phyloP scores from a whole-genome alignment of 2,797 vertebrate species.

The Spea hammondii region DNA sequence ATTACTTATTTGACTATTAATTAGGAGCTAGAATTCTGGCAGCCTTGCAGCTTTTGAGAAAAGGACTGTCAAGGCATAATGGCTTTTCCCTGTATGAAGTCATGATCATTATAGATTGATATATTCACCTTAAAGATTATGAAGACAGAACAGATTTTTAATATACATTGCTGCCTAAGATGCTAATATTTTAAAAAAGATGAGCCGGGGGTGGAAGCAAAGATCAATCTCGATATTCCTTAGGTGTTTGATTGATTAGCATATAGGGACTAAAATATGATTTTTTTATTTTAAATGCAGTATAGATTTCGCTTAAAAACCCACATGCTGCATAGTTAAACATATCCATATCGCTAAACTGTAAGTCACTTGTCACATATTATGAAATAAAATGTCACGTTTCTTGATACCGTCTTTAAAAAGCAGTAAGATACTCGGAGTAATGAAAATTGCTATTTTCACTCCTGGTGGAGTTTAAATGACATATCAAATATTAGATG shows the following conservation, averaged over 20 bases:
- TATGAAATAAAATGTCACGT: conserved; percentile 35
- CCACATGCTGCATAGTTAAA: conserved; percentile 4
- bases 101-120: too few relatives aligned
- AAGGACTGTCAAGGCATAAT: too few relatives aligned
- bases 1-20: too few relatives aligned
- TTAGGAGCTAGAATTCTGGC: too few relatives aligned
- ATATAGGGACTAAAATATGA: background rate
- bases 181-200: too few relatives aligned
- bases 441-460: conserved; percentile 42
- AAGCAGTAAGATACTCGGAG: conserved; percentile 15
- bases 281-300: background rate
- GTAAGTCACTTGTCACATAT: conserved; percentile 33
- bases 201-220: too few relatives aligned
- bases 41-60: too few relatives aligned
- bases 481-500: conserved; percentile 26
- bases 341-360: conserved; percentile 2
- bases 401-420: conserved; percentile 19
- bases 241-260: background rate
- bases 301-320: conserved; percentile 3
- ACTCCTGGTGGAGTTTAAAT: conserved; percentile 14
- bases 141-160: too few relatives aligned
- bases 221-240: too few relatives aligned
- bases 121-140: too few relatives aligned
- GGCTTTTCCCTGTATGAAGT: too few relatives aligned
- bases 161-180: too few relatives aligned